phyloP scores from a whole-genome alignment of 2,888 invertebrate genomes.

The Volucella inanis region DNA sequence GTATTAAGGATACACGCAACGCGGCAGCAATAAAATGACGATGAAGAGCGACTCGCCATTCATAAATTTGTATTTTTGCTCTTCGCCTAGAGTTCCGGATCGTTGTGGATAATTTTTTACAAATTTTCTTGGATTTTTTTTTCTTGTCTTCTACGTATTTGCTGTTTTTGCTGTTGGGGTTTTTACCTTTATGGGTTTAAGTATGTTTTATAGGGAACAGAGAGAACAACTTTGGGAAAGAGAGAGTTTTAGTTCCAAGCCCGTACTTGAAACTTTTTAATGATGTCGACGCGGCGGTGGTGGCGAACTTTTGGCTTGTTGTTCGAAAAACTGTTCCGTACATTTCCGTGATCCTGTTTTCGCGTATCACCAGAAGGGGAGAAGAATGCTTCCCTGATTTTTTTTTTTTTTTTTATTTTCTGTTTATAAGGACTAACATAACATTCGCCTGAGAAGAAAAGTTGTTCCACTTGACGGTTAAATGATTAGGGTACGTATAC shows the following conservation, averaged over 20 bases:
- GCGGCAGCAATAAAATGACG: constrained; percentile 60
- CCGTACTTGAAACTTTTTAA: constrained; percentile 72
- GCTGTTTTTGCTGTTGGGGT: constrained; percentile 20
- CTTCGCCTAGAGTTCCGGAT: constrained; percentile 38
- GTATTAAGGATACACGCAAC: constrained; percentile 65
- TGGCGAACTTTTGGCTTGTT: constrained; percentile 39
- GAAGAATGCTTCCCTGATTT: constrained; percentile 12
- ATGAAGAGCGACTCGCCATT: constrained; percentile 30
- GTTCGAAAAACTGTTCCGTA: constrained; percentile 22
- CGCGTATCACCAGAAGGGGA: constrained; percentile 67
- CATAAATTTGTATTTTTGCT: constrained; percentile 32
- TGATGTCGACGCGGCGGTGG: constrained; percentile 62
- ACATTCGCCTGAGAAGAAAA: constrained; percentile 58
- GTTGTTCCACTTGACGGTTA: constrained; percentile 71
- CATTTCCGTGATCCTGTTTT: constrained; percentile 54
- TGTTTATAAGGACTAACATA: constrained; percentile 32
- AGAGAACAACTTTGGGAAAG: background rate
- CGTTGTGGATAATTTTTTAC: constrained; percentile 38
- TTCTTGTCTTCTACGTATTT: background rate
- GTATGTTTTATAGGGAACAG: background rate
- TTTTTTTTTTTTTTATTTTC: constrained; percentile 35
- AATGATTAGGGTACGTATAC: constrained; percentile 67
- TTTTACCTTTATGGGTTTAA: constrained; percentile 6
- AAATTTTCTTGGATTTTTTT: constrained; percentile 33
- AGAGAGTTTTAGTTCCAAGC: constrained; percentile 27